Percentiles rank a stretch among this genome's conserved stretches.
These are phyloP conservation scores for Ciconia nigra DNA, from an alignment of 2,797 vertebrate species.

Conservation along the genomic window DNA sequence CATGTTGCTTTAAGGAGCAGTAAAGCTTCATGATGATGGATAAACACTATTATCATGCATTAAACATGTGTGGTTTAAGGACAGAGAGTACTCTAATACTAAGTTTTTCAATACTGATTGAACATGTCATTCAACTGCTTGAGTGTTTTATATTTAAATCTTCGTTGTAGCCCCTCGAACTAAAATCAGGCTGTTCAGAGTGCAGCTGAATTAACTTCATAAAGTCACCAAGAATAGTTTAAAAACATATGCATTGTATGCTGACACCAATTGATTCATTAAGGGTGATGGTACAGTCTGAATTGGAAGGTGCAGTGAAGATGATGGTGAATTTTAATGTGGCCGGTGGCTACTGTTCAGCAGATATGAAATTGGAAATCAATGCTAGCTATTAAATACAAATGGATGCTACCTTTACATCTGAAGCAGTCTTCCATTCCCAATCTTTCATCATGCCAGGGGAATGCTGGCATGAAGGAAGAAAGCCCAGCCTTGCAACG, in stretches of 20 bases:
- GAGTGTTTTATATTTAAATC: neutral
- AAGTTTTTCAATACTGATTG: slow-evolving; percentile 16
- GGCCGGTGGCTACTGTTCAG: slow-evolving; percentile 32
- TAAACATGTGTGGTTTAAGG: slow-evolving; percentile 15
- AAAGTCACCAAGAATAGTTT: neutral
- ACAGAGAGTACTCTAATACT: neutral
- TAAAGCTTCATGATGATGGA: slow-evolving; percentile 3
- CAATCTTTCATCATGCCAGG: neutral
- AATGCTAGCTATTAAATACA: slow-evolving; percentile 53
- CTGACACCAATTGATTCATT: slow-evolving; percentile 23
- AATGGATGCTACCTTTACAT: neutral
- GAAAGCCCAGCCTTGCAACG: neutral
- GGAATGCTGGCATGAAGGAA: neutral
- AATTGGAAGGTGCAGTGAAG: slow-evolving; percentile 27
- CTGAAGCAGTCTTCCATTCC: neutral
- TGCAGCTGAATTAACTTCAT: slow-evolving; percentile 12
- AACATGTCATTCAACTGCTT: neutral
- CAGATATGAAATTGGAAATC: slow-evolving; percentile 63
- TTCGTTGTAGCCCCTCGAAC: neutral
- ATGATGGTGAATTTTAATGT: slow-evolving; percentile 56
- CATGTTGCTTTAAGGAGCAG: neutral
- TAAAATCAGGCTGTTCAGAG: neutral
- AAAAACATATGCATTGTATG: neutral
- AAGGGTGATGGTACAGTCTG: neutral
- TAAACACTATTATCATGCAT: neutral